Conservation (phyloP, 2,797 vertebrate species). For the Micropoecilia bifurca region DNA sequence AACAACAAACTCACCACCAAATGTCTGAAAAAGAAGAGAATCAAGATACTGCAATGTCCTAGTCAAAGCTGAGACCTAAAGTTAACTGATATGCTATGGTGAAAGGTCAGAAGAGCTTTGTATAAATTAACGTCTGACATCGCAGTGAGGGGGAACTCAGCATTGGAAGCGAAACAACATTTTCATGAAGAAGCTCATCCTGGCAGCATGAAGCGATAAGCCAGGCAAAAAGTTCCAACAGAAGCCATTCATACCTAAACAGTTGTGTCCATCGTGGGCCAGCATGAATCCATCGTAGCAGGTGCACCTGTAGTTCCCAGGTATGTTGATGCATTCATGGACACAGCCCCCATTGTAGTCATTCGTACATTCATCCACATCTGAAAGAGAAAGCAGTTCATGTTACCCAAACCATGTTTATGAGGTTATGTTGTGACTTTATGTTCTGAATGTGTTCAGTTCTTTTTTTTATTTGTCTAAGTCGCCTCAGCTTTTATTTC, state of each 20-base stretch:
- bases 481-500: background rate
- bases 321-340: conserved; percentile 98
- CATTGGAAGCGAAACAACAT: background rate
- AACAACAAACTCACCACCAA: background rate
- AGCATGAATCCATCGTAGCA: conserved; percentile 98
- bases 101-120: background rate
- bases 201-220: background rate
- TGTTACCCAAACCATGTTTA: background rate
- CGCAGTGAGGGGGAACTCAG: background rate
- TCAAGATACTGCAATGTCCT: background rate
- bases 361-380: conserved; percentile 96
- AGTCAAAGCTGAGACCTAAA: background rate
- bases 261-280: conserved; percentile 96
- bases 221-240: background rate
- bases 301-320: conserved; percentile 97
- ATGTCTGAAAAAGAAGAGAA: background rate
- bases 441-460: background rate
- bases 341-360: conserved; percentile 98
- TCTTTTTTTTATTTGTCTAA: background rate
- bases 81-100: background rate
- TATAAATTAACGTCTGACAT: background rate
- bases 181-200: background rate
- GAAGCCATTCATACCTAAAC: conserved; percentile 86
- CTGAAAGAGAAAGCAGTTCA: conserved; percentile 74
- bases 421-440: background rate